phyloP scores from a whole-genome alignment of 2,888 invertebrate genomes.

The Coecobrya sp. region DNA sequence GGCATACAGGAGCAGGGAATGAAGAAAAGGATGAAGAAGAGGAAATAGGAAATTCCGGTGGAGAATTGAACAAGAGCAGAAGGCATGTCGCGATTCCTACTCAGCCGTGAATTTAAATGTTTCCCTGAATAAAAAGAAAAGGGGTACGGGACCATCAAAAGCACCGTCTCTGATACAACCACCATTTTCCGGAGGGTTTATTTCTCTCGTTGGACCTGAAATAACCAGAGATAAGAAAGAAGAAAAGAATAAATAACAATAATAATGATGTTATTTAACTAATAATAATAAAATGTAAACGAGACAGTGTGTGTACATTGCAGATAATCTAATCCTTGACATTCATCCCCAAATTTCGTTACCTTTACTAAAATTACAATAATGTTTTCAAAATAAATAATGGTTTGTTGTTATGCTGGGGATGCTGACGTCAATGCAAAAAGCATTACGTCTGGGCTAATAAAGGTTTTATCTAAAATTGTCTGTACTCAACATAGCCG shows the following conservation, averaged over 20 bases:
- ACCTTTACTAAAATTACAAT: not conserved
- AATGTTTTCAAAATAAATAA: not conserved
- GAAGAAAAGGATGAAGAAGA: constrained; percentile 30
- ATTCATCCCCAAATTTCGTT: not conserved
- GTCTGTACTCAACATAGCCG: too few species aligned
- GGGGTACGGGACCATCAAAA: not conserved
- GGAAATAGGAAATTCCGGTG: constrained; percentile 62
- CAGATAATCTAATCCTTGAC: not conserved
- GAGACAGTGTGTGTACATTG: not conserved
- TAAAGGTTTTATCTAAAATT: not conserved
- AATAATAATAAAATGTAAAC: too few species aligned
- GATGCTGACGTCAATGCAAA: constrained; percentile 42
- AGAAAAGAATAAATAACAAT: not conserved
- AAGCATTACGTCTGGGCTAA: not conserved
- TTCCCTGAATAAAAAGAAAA: constrained; percentile 26
- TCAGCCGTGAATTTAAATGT: constrained; percentile 54
- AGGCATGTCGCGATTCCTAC: constrained; percentile 50
- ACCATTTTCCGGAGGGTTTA: not conserved
- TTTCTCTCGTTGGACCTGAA: not conserved
- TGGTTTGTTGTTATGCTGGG: not conserved
- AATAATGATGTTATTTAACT: not conserved
- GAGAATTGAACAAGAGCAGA: constrained; percentile 37
- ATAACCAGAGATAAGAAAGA: not conserved
- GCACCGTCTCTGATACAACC: not conserved
- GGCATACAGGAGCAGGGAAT: constrained; percentile 9